Percentiles rank a stretch among this genome's conserved stretches.
Evolutionary conservation across 2,113 vertebrate species (phyloP).

Genomic region (Chloroceryle aenea): DNA sequence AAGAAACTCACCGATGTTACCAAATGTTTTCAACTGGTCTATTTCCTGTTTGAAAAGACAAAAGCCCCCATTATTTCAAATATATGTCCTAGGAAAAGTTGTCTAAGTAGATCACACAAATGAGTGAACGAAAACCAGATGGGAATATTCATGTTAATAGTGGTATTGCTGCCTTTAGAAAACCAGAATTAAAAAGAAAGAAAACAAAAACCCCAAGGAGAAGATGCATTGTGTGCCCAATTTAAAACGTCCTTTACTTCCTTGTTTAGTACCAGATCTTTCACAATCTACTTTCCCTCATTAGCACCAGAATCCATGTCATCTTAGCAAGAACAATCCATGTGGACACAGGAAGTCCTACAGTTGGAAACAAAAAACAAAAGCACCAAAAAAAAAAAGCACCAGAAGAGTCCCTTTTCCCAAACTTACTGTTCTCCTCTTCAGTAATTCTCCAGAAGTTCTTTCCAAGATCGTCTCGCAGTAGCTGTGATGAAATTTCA

Average conservation of each 20-base stretch:
- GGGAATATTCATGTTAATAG: neutral
- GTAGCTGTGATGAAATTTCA: neutral
- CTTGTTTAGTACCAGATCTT: neutral
- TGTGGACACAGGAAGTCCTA: neutral
- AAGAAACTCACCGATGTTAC: neutral
- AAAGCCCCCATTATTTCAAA: neutral
- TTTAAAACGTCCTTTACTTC: neutral
- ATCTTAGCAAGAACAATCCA: neutral
- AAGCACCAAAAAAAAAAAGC: no score
- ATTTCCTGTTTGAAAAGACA: neutral
- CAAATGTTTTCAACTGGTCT: neutral
- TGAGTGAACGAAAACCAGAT: neutral
- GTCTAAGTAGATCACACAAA: neutral
- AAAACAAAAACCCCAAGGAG: neutral
- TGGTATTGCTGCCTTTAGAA: neutral
- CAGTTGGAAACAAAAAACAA: neutral
- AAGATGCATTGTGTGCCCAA: rapidly evolving
- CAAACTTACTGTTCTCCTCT: neutral
- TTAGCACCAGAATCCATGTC: neutral
- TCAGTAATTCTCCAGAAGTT: neutral
- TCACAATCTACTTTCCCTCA: neutral
- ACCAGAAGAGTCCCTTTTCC: neutral
- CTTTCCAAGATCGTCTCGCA: neutral
- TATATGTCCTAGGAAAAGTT: neutral
- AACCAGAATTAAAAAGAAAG: neutral